phyloP scores from a whole-genome alignment of 2,113 vertebrate species.

The Psephotus haematonotus region DNA sequence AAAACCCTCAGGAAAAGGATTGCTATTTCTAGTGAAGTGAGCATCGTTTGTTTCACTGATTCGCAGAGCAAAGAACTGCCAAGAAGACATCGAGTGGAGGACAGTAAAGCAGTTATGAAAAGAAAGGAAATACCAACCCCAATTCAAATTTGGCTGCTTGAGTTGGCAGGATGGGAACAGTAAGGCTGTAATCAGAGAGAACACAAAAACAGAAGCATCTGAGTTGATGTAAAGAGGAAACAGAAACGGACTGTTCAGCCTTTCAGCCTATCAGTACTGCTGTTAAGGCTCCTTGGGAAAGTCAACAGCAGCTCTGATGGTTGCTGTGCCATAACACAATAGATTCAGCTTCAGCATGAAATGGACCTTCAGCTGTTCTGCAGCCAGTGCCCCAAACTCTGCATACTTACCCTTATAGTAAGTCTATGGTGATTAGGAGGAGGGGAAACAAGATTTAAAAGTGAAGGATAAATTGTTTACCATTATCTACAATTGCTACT shows the following conservation, averaged over 20 bases:
- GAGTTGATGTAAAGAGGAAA: not conserved
- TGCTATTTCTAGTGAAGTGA: not conserved
- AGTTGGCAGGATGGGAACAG: not conserved
- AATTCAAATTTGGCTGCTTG: not conserved
- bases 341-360: not conserved
- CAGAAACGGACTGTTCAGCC: not conserved
- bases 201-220: not conserved
- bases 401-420: rapidly evolving
- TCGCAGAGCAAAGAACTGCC: not conserved
- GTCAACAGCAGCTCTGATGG: not conserved
- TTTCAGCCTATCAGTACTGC: not conserved
- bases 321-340: rapidly evolving
- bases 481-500: not conserved
- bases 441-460: not conserved
- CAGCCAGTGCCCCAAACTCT: not conserved
- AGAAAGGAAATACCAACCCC: not conserved
- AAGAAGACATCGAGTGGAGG: not conserved
- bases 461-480: not conserved
- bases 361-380: not conserved
- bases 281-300: not conserved
- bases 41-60: not conserved
- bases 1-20: not conserved
- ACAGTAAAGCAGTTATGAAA: not conserved
- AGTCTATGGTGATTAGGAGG: rapidly evolving
- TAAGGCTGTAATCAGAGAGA: constrained; percentile 2